phyloP scores from a whole-genome alignment of 2,113 vertebrate species.

The Columba janthina region DNA sequence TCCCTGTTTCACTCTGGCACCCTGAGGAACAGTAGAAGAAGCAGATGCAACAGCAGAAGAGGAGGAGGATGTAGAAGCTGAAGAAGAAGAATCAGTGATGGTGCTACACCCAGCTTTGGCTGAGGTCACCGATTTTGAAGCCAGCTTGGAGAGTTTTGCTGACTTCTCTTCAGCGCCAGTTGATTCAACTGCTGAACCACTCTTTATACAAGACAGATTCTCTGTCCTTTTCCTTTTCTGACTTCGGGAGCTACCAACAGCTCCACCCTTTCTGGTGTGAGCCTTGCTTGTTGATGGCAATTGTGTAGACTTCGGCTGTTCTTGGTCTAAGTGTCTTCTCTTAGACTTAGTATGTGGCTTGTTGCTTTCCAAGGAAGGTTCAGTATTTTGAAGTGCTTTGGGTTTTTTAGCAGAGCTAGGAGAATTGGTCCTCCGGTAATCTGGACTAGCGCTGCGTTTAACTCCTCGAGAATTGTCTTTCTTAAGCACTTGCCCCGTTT shows the following conservation, averaged over 20 bases:
- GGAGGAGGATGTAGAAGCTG: constrained; percentile 91
- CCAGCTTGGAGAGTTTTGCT: constrained; percentile 99
- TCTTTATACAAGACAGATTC: constrained; percentile 86
- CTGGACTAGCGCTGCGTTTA: constrained; percentile 93
- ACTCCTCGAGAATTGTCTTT: constrained; percentile 90
- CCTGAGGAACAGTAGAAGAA: constrained; percentile 87
- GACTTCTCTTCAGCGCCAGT: constrained; percentile 93
- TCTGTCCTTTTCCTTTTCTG: constrained; percentile 98
- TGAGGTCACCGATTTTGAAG: constrained; percentile 99
- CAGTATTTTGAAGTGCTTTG: constrained; percentile 87
- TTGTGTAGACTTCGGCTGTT: constrained; percentile 80
- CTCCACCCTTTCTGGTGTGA: constrained; percentile 90
- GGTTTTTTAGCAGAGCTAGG: constrained; percentile 93
- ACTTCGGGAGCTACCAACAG: constrained; percentile 84
- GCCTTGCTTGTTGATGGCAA: constrained; percentile 89
- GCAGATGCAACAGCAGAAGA: constrained; percentile 88
- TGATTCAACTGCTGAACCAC: constrained; percentile 87
- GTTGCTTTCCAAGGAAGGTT: constrained; percentile 84
- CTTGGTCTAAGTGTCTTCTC: constrained; percentile 88
- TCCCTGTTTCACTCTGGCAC: constrained; percentile 96
- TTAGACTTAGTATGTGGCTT: constrained; percentile 90
- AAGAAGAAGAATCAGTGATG: constrained; percentile 95
- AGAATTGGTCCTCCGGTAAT: constrained; percentile 90
- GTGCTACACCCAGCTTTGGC: constrained; percentile 99
- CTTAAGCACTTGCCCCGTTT: constrained; percentile 89